Evolutionary conservation across 2,113 vertebrate species (phyloP).

Genomic region (Silurus asotus): DNA sequence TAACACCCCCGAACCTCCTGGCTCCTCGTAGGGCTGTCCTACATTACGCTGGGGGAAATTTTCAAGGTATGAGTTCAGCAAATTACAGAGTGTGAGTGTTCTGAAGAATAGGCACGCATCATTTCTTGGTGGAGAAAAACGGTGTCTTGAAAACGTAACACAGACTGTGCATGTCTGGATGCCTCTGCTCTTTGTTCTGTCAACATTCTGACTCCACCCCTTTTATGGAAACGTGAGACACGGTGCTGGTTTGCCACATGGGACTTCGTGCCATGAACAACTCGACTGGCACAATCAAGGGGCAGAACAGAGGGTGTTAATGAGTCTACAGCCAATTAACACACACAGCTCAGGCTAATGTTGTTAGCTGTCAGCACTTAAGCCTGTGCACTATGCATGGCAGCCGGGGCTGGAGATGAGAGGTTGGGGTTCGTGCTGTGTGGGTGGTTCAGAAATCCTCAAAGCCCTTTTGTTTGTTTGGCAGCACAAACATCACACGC

Average conservation of each 20-base stretch:
- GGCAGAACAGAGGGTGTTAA: conserved; percentile 13
- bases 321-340: conserved; percentile 75
- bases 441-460: conserved; percentile 26
- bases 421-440: neutral
- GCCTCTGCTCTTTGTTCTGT: conserved; percentile 5
- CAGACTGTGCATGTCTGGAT: neutral
- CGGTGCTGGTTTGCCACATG: neutral
- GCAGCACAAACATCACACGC: neutral
- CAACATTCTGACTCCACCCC: neutral
- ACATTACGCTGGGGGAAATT: conserved; percentile 2
- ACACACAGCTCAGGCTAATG: conserved; percentile 69
- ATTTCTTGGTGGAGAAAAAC: neutral
- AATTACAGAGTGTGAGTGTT: neutral
- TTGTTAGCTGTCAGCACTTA: conserved; percentile 44
- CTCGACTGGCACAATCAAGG: conserved; percentile 19
- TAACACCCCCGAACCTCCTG: conserved; percentile 1
- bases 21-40: neutral
- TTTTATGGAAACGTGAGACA: conserved; percentile 11
- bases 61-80: conserved; percentile 25
- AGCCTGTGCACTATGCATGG: neutral
- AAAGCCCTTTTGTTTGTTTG: conserved; percentile 27
- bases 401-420: neutral
- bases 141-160: neutral
- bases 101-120: neutral
- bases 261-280: neutral